phyloP scores from a whole-genome alignment of 2,113 vertebrate species.

The Cyanoderma ruficeps region DNA sequence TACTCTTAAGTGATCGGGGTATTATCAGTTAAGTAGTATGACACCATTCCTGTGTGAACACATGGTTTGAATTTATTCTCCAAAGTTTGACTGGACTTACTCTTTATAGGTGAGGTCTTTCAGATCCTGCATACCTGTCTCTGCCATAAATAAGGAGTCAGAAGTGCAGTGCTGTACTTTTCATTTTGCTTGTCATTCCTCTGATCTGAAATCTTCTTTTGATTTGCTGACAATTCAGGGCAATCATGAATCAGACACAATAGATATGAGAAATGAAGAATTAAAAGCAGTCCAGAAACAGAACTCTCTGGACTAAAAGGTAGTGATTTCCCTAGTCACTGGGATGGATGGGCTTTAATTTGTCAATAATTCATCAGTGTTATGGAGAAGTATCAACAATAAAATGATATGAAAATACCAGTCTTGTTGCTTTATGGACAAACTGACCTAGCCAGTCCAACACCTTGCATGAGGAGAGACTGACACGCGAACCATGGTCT shows the following conservation, averaged over 20 bases:
- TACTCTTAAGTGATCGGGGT: not conserved
- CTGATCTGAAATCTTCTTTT: not conserved
- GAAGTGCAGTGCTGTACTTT: not conserved
- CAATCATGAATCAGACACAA: not conserved
- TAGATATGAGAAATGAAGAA: not conserved
- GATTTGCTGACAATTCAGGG: not conserved
- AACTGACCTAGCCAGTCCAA: not conserved
- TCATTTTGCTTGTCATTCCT: not conserved
- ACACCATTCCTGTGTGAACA: not conserved
- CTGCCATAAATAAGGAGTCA: not conserved
- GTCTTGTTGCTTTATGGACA: slow-evolving; percentile 3
- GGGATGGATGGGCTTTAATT: not conserved
- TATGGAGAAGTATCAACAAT: not conserved
- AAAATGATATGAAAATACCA: not conserved
- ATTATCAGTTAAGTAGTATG: not conserved
- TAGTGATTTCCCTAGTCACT: not conserved
- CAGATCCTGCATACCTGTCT: not conserved
- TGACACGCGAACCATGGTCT: slow-evolving; percentile 46
- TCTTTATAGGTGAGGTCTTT: not conserved
- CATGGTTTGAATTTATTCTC: not conserved
- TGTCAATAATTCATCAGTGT: not conserved
- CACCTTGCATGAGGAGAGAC: slow-evolving; percentile 57
- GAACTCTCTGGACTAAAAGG: not conserved
- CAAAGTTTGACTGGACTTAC: not conserved
- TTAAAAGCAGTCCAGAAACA: not conserved